phyloP scores from a whole-genome alignment of 2,888 invertebrate genomes.

The Protophormia terraenovae region DNA sequence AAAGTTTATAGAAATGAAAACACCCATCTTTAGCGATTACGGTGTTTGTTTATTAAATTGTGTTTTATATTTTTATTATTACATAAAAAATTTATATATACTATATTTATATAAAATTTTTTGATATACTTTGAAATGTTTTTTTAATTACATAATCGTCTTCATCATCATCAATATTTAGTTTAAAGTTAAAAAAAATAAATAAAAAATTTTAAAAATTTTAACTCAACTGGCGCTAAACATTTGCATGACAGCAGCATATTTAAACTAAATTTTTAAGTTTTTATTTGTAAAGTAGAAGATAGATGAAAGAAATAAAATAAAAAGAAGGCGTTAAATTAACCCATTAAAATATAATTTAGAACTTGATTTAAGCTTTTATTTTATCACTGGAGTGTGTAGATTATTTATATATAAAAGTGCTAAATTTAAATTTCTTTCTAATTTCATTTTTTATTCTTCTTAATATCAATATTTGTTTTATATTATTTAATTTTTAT shows the following conservation, averaged over 20 bases:
- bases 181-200: background rate
- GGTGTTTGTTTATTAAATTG: conserved; percentile 40
- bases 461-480: background rate
- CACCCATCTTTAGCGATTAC: conserved; percentile 30
- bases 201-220: background rate
- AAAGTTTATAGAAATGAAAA: conserved; percentile 9
- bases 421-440: background rate
- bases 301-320: background rate
- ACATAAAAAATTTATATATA: conserved; percentile 55
- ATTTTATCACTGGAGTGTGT: background rate
- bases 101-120: too few species aligned
- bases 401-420: background rate
- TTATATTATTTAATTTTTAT: background rate
- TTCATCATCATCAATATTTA: conserved; percentile 20
- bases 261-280: background rate
- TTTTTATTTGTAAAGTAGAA: background rate
- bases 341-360: background rate
- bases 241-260: conserved; percentile 24
- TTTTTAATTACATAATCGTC: conserved; percentile 61
- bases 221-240: conserved; percentile 38
- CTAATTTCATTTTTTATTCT: background rate
- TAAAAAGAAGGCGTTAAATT: background rate
- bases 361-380: background rate
- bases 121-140: conserved; percentile 36
- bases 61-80: conserved; percentile 45